phyloP scores from a whole-genome alignment of 2,888 invertebrate species.

The Archips xylosteana region DNA sequence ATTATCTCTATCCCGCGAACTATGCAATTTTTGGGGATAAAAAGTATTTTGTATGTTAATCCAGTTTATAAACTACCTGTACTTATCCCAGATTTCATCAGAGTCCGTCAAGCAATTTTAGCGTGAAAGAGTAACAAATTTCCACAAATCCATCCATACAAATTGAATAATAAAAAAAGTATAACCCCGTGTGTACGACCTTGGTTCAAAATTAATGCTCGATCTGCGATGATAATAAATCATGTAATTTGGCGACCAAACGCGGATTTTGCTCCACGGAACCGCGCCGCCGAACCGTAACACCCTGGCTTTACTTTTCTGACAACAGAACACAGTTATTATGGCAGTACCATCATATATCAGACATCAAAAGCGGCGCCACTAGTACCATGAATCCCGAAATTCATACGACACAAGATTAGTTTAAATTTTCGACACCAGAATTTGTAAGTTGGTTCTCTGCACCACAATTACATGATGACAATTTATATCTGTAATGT shows the following conservation, averaged over 20 bases:
- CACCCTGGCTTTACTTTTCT: slow-evolving; percentile 69
- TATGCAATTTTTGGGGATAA: too few relatives aligned
- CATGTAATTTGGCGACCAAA: slow-evolving; percentile 81
- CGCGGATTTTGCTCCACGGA: slow-evolving; percentile 59
- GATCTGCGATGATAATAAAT: slow-evolving; percentile 80
- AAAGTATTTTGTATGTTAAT: too few relatives aligned
- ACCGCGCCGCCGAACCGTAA: slow-evolving; percentile 50
- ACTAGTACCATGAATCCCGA: neutral
- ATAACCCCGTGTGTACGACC: slow-evolving; percentile 48
- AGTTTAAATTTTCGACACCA: slow-evolving; percentile 26
- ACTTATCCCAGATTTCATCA: too few relatives aligned
- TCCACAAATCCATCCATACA: too few relatives aligned
- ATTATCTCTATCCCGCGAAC: too few relatives aligned
- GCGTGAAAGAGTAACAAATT: too few relatives aligned
- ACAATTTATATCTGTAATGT: slow-evolving; percentile 74
- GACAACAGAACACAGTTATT: slow-evolving; percentile 76
- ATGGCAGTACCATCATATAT: slow-evolving; percentile 42
- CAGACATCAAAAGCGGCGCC: slow-evolving; percentile 1
- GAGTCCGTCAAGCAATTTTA: too few relatives aligned
- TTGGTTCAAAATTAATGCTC: slow-evolving; percentile 52
- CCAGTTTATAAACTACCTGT: too few relatives aligned
- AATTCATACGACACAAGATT: neutral
- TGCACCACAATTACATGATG: slow-evolving; percentile 66
- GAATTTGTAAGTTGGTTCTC: slow-evolving; percentile 30
- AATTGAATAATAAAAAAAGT: neutral